A percentile compares a stretch with the other conserved stretches of the same genome.
These are phyloP conservation scores for Melanotaenia duboulayi DNA, from an alignment of 2,113 vertebrate genomes.

Conservation along the genomic window DNA sequence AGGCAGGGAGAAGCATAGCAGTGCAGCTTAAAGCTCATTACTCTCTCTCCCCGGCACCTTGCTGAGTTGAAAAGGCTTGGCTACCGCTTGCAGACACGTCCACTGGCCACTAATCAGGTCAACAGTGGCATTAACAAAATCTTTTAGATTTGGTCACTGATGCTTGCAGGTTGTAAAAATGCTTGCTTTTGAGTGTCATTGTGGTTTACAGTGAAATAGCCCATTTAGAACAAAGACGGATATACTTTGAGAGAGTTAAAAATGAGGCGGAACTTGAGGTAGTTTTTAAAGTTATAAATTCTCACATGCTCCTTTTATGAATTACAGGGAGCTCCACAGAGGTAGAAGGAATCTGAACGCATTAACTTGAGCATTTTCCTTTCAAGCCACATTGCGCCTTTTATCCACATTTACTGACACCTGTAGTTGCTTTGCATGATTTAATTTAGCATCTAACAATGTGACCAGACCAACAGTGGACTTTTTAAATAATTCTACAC, in stretches of 20 bases:
- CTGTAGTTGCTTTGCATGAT: not conserved
- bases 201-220: conserved; percentile 80
- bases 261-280: conserved; percentile 48
- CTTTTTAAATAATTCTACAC: no score
- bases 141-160: conserved; percentile 86
- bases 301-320: conserved; percentile 15
- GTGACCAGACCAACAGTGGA: not conserved
- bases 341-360: conserved; percentile 4
- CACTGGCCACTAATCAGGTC: conserved; percentile 85
- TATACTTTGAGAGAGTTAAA: conserved; percentile 51
- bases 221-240: conserved; percentile 80
- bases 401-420: not conserved
- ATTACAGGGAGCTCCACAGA: conserved; percentile 2
- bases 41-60: conserved; percentile 81
- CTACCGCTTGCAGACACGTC: conserved; percentile 83
- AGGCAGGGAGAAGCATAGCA: conserved; percentile 72
- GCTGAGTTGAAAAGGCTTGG: conserved; percentile 84
- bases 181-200: conserved; percentile 85
- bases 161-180: conserved; percentile 86
- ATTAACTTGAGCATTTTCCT: not conserved
- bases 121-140: conserved; percentile 83
- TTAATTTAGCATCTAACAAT: no score
- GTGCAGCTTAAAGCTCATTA: conserved; percentile 87
- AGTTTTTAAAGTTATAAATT: conserved; percentile 23
- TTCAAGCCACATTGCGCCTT: not conserved